phyloP scores from a whole-genome alignment of 2,797 vertebrate species.

The Smutsia temminckii region DNA sequence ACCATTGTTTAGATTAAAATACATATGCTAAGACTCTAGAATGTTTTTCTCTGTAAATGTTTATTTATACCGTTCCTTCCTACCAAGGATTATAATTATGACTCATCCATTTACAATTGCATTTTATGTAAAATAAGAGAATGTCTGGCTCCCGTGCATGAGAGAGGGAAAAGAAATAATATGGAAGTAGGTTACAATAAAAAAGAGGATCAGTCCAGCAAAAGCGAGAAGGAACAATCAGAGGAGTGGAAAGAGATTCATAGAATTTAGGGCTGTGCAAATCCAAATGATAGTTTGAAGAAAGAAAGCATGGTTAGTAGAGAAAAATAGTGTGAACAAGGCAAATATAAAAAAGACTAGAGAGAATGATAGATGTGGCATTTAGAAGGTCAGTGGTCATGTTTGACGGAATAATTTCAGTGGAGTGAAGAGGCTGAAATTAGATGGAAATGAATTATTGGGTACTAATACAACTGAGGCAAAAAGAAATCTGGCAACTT shows the following conservation, averaged over 20 bases:
- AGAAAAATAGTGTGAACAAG: not conserved
- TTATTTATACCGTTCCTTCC: conserved; percentile 75
- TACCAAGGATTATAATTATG: conserved; percentile 80
- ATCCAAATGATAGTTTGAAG: not conserved
- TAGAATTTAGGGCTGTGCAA: not conserved
- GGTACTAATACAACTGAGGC: not conserved
- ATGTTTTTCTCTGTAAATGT: conserved; percentile 79
- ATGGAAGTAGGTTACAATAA: not conserved
- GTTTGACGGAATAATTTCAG: not conserved
- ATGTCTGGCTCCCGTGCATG: not conserved
- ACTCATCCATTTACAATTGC: conserved; percentile 52
- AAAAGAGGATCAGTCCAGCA: not conserved
- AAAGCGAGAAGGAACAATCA: not conserved
- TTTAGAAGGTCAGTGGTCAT: not conserved
- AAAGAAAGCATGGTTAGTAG: conserved; percentile 4
- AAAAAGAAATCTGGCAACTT: not conserved
- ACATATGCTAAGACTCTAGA: conserved; percentile 77
- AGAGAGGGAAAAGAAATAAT: not conserved
- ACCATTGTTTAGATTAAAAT: conserved; percentile 77
- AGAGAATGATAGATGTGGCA: no score
- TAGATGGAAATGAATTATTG: not conserved
- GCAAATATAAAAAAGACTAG: not conserved
- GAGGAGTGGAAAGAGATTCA: not conserved
- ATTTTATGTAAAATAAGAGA: not conserved
- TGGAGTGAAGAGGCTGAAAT: not conserved